phyloP scores from a whole-genome alignment of 2,113 vertebrate species.

The Oostethus manadensis region DNA sequence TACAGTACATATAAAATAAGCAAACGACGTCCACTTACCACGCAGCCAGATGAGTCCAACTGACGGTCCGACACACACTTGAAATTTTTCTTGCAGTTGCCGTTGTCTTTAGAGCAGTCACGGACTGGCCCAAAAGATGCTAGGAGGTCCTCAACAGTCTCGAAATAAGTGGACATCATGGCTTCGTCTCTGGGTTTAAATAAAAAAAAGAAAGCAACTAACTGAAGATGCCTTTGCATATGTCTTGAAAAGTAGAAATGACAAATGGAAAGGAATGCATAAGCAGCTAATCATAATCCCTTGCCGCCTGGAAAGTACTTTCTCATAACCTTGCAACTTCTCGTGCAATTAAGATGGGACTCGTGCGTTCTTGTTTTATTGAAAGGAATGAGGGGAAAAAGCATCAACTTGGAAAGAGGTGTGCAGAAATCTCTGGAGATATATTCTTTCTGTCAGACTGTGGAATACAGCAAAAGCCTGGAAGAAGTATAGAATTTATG shows the following conservation, averaged over 20 bases:
- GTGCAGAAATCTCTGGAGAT: neutral
- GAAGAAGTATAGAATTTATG: no score
- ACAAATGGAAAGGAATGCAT: conserved; percentile 9
- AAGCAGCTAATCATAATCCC: conserved; percentile 19
- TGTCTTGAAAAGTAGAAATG: conserved; percentile 8
- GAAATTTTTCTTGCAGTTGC: conserved; percentile 95
- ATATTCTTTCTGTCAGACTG: neutral
- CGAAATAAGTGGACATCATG: conserved; percentile 95
- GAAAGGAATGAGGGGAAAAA: neutral
- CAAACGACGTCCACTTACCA: conserved; percentile 75
- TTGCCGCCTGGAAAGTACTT: conserved; percentile 9
- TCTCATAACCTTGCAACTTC: conserved; percentile 8
- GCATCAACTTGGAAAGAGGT: neutral
- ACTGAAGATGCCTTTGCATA: neutral
- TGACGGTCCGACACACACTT: conserved; percentile 93
- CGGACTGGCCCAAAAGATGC: conserved; percentile 93
- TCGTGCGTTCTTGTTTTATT: conserved; percentile 3
- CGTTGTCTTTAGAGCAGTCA: conserved; percentile 93
- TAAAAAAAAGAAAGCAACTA: neutral
- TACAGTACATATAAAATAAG: neutral
- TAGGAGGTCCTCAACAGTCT: conserved; percentile 92
- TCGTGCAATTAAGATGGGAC: conserved; percentile 18
- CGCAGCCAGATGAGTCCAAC: conserved; percentile 90
- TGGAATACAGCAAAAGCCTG: neutral
- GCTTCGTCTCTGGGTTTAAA: conserved; percentile 83